Evolutionary conservation across 2,797 vertebrate species (phyloP).

Genomic region (Brachyrhaphis roseni): DNA sequence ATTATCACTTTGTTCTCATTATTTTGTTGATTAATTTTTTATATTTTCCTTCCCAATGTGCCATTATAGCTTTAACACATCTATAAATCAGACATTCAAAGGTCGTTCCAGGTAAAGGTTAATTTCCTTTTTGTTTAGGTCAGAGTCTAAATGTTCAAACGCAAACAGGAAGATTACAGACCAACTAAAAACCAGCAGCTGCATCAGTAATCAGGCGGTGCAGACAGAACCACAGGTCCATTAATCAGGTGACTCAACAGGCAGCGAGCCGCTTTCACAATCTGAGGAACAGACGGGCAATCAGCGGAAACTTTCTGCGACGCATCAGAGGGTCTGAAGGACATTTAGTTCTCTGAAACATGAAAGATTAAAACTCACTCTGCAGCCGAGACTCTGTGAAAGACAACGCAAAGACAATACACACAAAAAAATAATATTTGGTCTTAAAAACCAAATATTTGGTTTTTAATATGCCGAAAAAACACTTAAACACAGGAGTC

Average conservation of each 20-base stretch:
- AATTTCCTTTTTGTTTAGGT: not conserved
- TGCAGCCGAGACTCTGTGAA: not conserved
- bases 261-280: not conserved
- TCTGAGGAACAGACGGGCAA: not conserved
- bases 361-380: not conserved
- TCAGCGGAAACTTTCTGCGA: conserved; percentile 5
- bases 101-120: not conserved
- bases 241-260: conserved; percentile 17
- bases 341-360: not conserved
- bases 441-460: not conserved
- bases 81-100: not conserved
- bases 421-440: not conserved
- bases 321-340: conserved; percentile 4
- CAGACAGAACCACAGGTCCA: not conserved
- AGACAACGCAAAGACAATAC: not conserved
- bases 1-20: no score
- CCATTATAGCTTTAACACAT: no score
- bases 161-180: not conserved
- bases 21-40: no score
- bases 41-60: no score
- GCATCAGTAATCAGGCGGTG: conserved; percentile 10
- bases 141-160: no score
- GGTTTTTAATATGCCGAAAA: no score
- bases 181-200: not conserved
- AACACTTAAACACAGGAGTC: not conserved